A percentile compares a stretch with the other conserved stretches of the same genome.
Conservation (phyloP, 2,888 invertebrate species). For the Bursaphelenchus okinawaensis region DNA sequence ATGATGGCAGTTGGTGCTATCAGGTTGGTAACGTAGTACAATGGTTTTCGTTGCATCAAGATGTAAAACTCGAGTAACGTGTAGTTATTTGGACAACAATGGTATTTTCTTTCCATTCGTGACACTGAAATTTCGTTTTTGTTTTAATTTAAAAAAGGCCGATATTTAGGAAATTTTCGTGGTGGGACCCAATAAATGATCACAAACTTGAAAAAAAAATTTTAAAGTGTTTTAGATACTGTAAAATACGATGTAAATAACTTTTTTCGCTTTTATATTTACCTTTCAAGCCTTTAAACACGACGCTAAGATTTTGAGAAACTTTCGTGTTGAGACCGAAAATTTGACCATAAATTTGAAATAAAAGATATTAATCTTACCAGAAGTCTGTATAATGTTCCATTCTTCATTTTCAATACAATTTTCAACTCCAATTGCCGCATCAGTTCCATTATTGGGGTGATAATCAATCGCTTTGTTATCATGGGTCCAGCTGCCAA, state of each 20-base stretch:
- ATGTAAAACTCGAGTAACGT: conserved; percentile 33
- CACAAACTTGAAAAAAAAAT: conserved; percentile 26
- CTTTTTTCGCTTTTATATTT: too few relatives aligned
- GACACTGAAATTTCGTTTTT: conserved; percentile 23
- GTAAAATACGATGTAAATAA: too few relatives aligned
- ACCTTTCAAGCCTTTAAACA: neutral
- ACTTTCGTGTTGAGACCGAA: neutral
- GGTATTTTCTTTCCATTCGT: conserved; percentile 40
- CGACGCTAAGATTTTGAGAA: neutral
- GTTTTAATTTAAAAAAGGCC: conserved; percentile 33
- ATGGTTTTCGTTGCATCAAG: conserved; percentile 29
- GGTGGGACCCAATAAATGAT: too few relatives aligned
- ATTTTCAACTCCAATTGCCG: conserved; percentile 39
- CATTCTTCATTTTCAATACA: conserved; percentile 52
- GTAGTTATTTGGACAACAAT: conserved; percentile 48
- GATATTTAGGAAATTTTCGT: neutral
- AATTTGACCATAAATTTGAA: neutral
- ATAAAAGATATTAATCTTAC: conserved; percentile 13
- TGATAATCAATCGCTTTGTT: conserved; percentile 44
- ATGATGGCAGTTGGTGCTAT: conserved; percentile 20
- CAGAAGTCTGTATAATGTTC: conserved; percentile 38
- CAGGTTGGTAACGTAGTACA: conserved; percentile 29
- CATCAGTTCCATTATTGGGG: conserved; percentile 26
- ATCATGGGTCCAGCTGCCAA: conserved; percentile 29
- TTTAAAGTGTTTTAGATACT: too few relatives aligned